Conservation (phyloP, 2,888 invertebrate genomes). For the Drosophila acutilabella region DNA sequence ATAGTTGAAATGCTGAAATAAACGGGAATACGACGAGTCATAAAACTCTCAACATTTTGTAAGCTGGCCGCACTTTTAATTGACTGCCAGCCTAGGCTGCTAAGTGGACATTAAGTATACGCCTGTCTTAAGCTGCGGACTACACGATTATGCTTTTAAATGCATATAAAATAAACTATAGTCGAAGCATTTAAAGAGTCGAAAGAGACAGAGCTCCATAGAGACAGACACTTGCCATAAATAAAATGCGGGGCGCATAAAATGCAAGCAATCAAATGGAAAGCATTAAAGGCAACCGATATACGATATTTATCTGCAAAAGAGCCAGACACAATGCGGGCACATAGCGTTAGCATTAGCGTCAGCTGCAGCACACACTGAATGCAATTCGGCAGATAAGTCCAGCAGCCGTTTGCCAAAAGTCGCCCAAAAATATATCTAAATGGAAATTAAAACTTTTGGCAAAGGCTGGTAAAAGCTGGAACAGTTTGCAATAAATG, state of each 20-base stretch:
- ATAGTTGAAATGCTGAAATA: slow-evolving; percentile 43
- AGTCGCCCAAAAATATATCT: slow-evolving; percentile 54
- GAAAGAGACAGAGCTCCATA: background rate
- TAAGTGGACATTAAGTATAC: slow-evolving; percentile 34
- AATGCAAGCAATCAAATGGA: slow-evolving; percentile 62
- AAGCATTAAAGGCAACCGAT: slow-evolving; percentile 57
- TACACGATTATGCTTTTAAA: slow-evolving; percentile 33
- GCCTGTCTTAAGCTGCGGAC: slow-evolving; percentile 16
- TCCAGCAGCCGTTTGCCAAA: slow-evolving; percentile 43
- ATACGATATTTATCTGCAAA: slow-evolving; percentile 46
- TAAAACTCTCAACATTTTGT: slow-evolving; percentile 22
- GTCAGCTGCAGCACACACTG: slow-evolving; percentile 38
- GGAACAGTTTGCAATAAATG: slow-evolving; percentile 33
- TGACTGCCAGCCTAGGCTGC: slow-evolving; percentile 13
- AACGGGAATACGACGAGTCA: slow-evolving; percentile 13
- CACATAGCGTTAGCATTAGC: slow-evolving; percentile 12
- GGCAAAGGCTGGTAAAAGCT: slow-evolving; percentile 40
- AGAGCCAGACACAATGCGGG: slow-evolving; percentile 58
- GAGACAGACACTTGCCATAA: background rate
- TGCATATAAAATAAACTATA: slow-evolving; percentile 32
- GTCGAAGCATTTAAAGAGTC: slow-evolving; percentile 4
- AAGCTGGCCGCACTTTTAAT: slow-evolving; percentile 19
- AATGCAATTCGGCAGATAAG: slow-evolving; percentile 47
- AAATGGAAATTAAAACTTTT: slow-evolving; percentile 74
- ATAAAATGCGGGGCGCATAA: slow-evolving; percentile 1